Percentiles rank a stretch among this genome's conserved stretches.
Conservation (phyloP, 2,888 invertebrate species). For the Trilocha varians region DNA sequence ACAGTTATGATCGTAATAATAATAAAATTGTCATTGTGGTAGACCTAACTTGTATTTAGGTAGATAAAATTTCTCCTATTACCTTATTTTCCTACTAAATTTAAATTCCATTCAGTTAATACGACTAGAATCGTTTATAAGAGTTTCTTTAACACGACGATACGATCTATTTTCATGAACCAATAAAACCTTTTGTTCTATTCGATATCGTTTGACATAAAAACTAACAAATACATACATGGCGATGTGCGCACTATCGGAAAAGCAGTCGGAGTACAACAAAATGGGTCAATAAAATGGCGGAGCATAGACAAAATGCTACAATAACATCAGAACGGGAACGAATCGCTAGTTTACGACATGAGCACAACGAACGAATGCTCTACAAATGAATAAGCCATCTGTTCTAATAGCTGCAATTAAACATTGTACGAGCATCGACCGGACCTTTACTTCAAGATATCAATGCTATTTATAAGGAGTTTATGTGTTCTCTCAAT, state of each 20-base stretch:
- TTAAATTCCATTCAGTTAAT: too few species aligned
- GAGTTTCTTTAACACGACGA: too few species aligned
- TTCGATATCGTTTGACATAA: constrained; percentile 3
- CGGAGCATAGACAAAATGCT: constrained; percentile 71
- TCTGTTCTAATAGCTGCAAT: constrained; percentile 72
- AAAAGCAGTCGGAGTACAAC: constrained; percentile 55
- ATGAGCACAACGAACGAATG: constrained; percentile 67
- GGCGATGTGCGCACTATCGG: constrained; percentile 37
- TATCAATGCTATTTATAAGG: constrained; percentile 26
- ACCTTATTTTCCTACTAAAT: too few species aligned
- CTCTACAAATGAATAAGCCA: constrained; percentile 74
- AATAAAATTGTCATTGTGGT: too few species aligned
- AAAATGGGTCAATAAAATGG: constrained; percentile 66
- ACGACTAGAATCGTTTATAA: too few species aligned
- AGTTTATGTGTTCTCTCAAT: background rate
- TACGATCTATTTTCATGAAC: too few species aligned
- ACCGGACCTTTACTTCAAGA: constrained; percentile 49
- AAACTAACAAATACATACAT: constrained; percentile 37
- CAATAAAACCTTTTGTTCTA: background rate
- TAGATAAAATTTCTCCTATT: too few species aligned
- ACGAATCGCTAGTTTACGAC: constrained; percentile 72
- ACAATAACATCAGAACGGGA: constrained; percentile 73
- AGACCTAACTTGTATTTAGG: too few species aligned
- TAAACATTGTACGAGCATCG: constrained; percentile 62
- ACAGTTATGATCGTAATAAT: too few species aligned